phyloP scores from a whole-genome alignment of 2,888 invertebrate genomes.

The Agonopterix arenella region DNA sequence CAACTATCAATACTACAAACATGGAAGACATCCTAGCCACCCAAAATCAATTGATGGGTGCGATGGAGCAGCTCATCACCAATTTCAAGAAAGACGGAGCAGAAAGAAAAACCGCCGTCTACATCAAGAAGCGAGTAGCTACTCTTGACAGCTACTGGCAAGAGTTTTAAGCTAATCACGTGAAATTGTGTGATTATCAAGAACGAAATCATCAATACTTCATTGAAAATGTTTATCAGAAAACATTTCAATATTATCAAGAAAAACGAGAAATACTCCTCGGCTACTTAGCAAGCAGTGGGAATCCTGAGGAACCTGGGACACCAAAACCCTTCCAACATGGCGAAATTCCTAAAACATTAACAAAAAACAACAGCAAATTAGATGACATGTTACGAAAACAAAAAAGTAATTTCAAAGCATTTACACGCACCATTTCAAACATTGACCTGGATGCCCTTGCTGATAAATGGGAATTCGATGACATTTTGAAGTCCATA shows the following conservation, averaged over 20 bases:
- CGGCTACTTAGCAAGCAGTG: not conserved
- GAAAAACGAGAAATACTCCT: not conserved
- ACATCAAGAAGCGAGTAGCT: slow-evolving; percentile 4
- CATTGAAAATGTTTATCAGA: not conserved
- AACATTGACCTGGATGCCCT: slow-evolving; percentile 5
- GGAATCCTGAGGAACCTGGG: not conserved
- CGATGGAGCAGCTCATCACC: slow-evolving; percentile 1
- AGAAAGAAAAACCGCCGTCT: slow-evolving; percentile 6
- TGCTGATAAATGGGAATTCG: slow-evolving; percentile 10
- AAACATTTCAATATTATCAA: not conserved
- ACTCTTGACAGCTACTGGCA: slow-evolving; percentile 3
- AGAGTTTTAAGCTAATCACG: slow-evolving; percentile 3
- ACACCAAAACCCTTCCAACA: not conserved
- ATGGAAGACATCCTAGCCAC: slow-evolving; percentile 4
- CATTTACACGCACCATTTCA: slow-evolving; percentile 5
- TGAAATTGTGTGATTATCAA: not conserved
- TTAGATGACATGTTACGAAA: slow-evolving; percentile 3
- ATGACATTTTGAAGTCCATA: slow-evolving; percentile 6
- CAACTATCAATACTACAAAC: not conserved
- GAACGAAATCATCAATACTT: not conserved
- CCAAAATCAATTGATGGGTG: slow-evolving; percentile 3
- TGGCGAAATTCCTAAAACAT: not conserved
- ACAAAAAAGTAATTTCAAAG: slow-evolving; percentile 2
- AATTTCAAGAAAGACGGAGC: slow-evolving; percentile 8
- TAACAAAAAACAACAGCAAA: not conserved